phyloP scores from a whole-genome alignment of 2,888 invertebrate genomes.

The Myopa testacea region DNA sequence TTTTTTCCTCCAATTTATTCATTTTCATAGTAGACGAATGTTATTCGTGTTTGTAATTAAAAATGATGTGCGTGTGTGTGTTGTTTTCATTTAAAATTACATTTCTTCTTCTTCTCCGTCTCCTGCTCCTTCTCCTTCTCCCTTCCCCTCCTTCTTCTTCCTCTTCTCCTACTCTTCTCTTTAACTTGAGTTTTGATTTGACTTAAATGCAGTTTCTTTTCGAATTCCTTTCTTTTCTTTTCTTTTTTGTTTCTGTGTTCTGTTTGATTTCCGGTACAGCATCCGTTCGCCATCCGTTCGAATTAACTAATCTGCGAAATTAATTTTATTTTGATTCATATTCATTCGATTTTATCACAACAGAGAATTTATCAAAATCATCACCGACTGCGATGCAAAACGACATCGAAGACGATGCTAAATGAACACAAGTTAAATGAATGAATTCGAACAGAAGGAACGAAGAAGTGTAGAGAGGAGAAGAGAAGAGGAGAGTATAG shows the following conservation, averaged over 20 bases:
- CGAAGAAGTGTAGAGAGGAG: too few species aligned
- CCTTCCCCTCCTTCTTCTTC: neutral
- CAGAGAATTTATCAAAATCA: constrained; percentile 32
- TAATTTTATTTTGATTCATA: constrained; percentile 39
- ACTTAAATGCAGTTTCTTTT: neutral
- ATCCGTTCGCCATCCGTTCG: neutral
- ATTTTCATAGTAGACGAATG: neutral
- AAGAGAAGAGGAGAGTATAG: too few species aligned
- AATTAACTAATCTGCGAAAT: constrained; percentile 29
- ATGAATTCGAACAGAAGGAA: neutral
- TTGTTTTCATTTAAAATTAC: constrained; percentile 8
- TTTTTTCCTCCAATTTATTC: neutral
- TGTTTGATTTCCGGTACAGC: constrained; percentile 26
- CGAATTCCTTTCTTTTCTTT: neutral
- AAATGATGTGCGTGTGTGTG: neutral
- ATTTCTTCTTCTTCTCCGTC: neutral
- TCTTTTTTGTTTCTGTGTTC: neutral
- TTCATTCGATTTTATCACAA: constrained; percentile 35
- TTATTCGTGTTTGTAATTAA: neutral
- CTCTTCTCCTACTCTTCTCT: neutral
- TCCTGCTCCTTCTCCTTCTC: neutral
- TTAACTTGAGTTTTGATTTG: neutral
- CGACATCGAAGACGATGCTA: neutral
- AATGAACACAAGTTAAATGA: neutral
- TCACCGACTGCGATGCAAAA: neutral